Evolutionary conservation across 1,140 invertebrate species (phyloP).

Genomic region (Nixonia krombeini): DNA sequence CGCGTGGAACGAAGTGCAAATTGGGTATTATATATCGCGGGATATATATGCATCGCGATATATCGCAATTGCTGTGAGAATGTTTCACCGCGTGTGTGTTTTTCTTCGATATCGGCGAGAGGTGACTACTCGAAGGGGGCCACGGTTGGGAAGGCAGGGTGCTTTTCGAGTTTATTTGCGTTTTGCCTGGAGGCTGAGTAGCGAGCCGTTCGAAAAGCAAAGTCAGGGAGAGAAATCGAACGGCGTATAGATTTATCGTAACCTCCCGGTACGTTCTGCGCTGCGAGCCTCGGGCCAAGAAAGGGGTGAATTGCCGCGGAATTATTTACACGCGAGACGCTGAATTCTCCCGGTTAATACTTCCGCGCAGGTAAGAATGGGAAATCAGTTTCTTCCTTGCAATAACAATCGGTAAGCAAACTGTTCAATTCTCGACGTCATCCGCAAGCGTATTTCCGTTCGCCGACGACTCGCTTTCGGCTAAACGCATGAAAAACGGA

Average conservation of each 20-base stretch:
- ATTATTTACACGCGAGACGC: slow-evolving; percentile 57
- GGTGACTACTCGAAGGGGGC: slow-evolving; percentile 4
- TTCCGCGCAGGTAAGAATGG: not conserved
- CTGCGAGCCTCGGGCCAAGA: slow-evolving; percentile 40
- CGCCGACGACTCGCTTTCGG: too few species aligned
- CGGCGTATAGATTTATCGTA: slow-evolving; percentile 36
- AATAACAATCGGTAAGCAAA: too few species aligned
- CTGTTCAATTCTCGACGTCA: too few species aligned
- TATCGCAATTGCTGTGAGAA: too few species aligned
- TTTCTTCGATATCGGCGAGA: slow-evolving; percentile 63
- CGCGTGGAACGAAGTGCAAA: slow-evolving; percentile 28
- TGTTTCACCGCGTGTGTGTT: too few species aligned
- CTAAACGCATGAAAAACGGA: not conserved
- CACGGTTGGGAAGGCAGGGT: slow-evolving; percentile 11
- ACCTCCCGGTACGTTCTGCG: slow-evolving; percentile 23
- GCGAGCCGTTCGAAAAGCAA: slow-evolving; percentile 53
- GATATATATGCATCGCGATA: too few species aligned
- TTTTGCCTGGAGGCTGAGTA: slow-evolving; percentile 68
- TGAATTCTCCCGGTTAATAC: not conserved
- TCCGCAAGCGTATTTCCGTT: too few species aligned
- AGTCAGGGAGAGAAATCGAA: slow-evolving; percentile 25
- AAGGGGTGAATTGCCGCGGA: slow-evolving; percentile 62
- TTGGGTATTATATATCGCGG: slow-evolving; percentile 7
- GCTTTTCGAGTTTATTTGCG: slow-evolving; percentile 64
- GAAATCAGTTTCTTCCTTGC: not conserved